These are phyloP conservation scores for Ctenodactylus gundi DNA, from an alignment of 2,113 vertebrate species.

Conservation along the genomic window DNA sequence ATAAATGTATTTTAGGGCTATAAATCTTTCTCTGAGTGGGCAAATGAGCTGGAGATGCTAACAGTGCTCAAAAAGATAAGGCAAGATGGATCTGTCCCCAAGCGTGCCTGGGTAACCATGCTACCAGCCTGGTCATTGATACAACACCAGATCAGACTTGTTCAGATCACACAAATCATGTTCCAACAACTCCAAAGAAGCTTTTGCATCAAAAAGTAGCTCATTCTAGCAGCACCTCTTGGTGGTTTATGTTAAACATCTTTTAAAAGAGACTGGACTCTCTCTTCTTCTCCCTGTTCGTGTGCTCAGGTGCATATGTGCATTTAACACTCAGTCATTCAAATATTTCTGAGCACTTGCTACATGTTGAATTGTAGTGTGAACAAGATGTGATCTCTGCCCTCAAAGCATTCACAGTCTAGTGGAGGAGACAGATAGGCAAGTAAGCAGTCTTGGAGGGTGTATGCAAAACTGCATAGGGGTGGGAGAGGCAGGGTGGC, in stretches of 20 bases:
- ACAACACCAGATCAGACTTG: not conserved
- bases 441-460: too few relatives aligned
- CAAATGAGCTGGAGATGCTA: not conserved
- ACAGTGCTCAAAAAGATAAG: not conserved
- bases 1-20: not conserved
- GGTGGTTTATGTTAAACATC: not conserved
- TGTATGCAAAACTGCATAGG: not conserved
- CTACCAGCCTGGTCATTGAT: too few relatives aligned
- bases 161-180: not conserved
- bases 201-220: not conserved
- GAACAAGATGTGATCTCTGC: not conserved
- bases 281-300: not conserved
- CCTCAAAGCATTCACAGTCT: not conserved
- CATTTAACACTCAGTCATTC: too few relatives aligned
- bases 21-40: not conserved
- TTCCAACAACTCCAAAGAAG: not conserved
- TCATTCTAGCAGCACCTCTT: not conserved
- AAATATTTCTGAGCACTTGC: not conserved
- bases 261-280: not conserved
- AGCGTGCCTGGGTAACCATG: not conserved
- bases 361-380: too few relatives aligned
- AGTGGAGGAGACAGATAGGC: not conserved
- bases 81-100: not conserved
- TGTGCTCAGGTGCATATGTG: not conserved
- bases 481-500: not conserved